phyloP scores from a whole-genome alignment of 2,888 invertebrate genomes.

The Polyommatus icarus region DNA sequence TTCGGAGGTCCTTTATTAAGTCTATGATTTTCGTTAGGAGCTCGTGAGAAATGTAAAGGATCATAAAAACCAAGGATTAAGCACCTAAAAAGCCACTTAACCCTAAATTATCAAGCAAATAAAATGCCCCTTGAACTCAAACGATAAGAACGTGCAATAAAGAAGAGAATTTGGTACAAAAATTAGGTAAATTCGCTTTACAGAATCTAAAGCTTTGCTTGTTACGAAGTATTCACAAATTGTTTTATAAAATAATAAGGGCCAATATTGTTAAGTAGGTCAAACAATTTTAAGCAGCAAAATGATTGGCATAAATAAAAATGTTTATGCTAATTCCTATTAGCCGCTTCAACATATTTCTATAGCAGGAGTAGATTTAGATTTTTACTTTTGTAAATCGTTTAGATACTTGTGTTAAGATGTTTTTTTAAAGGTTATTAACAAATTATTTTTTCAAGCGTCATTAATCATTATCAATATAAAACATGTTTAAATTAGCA shows the following conservation, averaged over 20 bases:
- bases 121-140: constrained; percentile 14
- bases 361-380: background rate
- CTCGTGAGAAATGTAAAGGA: background rate
- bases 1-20: background rate
- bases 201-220: constrained; percentile 7
- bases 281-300: constrained; percentile 25
- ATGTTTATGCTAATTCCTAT: constrained; percentile 22
- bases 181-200: constrained; percentile 19
- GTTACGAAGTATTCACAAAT: constrained; percentile 21
- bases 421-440: no score
- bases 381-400: background rate
- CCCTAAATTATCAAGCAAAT: background rate
- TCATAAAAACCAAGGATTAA: background rate
- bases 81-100: background rate
- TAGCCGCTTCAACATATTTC: constrained; percentile 13
- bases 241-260: constrained; percentile 10
- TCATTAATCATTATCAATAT: no score
- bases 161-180: constrained; percentile 9
- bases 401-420: background rate
- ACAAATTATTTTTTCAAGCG: no score
- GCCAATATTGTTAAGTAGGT: constrained; percentile 17
- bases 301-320: constrained; percentile 21
- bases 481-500: no score
- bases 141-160: constrained; percentile 1
- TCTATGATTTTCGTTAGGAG: background rate